These are phyloP conservation scores for Drosophila subobscura DNA, from an alignment of 1,140 invertebrate species.

Conservation along the genomic window DNA sequence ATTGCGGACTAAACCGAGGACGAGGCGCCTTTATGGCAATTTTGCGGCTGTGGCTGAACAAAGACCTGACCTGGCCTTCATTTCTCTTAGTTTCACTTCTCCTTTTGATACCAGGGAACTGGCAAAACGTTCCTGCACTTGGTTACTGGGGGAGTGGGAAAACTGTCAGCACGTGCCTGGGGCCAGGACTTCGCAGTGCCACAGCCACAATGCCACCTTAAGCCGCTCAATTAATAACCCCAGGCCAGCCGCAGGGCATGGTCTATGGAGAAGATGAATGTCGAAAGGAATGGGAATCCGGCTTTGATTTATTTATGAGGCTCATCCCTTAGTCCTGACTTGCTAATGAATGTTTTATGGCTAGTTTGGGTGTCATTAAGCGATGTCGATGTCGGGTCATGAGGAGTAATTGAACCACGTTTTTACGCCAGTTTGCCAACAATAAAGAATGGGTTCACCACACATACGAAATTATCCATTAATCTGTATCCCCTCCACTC, in stretches of 20 bases:
- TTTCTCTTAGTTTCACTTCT: not conserved
- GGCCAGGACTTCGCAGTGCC: slow-evolving; percentile 42
- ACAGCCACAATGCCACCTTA: slow-evolving; percentile 34
- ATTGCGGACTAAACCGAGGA: slow-evolving; percentile 48
- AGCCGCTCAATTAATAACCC: slow-evolving; percentile 72
- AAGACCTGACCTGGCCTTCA: slow-evolving; percentile 23
- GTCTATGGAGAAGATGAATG: slow-evolving; percentile 3
- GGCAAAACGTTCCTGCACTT: slow-evolving; percentile 5
- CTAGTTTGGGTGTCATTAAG: slow-evolving; percentile 55
- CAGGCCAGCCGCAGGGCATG: slow-evolving; percentile 19
- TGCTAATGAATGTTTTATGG: slow-evolving; percentile 70
- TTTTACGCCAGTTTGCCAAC: slow-evolving; percentile 2
- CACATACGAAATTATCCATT: not conserved
- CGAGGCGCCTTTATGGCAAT: slow-evolving; percentile 56
- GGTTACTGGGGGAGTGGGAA: not conserved
- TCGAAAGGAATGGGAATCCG: slow-evolving; percentile 4
- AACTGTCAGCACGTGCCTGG: slow-evolving; percentile 60
- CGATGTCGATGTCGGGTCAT: slow-evolving; percentile 21
- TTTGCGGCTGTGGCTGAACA: slow-evolving; percentile 43
- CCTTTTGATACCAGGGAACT: slow-evolving; percentile 9
- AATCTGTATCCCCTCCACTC: not conserved
- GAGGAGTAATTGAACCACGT: slow-evolving; percentile 35
- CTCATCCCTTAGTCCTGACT: slow-evolving; percentile 20
- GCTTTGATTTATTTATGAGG: slow-evolving; percentile 67
- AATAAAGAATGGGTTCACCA: not conserved